Conservation (phyloP, 53 echinoderm and acorn worm genomes). For the Astropecten irregularis region DNA sequence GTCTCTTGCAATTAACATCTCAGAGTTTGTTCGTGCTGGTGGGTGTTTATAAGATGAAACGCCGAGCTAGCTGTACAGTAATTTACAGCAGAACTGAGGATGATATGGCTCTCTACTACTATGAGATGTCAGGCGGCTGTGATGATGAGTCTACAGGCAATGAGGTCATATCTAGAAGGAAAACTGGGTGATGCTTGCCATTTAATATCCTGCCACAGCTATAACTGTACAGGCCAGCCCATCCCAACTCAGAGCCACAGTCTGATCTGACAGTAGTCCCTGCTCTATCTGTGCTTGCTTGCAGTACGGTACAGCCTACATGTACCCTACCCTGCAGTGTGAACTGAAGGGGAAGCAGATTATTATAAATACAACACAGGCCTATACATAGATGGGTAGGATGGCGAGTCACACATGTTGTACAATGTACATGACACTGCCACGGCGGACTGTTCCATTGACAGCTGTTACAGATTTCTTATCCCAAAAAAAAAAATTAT, state of each 20-base stretch:
- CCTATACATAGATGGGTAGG: no score
- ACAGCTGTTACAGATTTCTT: background rate
- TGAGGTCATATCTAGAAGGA: background rate
- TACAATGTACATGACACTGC: background rate
- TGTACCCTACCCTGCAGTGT: background rate
- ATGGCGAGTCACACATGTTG: slow-evolving; percentile 36
- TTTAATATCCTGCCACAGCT: background rate
- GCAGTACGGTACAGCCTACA: background rate
- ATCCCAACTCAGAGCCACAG: no score
- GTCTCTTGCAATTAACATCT: no score
- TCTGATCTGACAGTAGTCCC: no score
- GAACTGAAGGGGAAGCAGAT: slow-evolving; percentile 24
- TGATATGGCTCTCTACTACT: no score
- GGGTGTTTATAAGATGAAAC: no score
- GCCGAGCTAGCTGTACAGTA: no score
- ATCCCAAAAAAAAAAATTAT: background rate
- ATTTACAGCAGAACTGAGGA: no score
- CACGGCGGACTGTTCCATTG: slow-evolving; percentile 2
- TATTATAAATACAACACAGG: slow-evolving; percentile 47
- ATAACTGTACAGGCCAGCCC: no score
- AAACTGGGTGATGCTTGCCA: background rate
- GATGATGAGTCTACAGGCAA: no score
- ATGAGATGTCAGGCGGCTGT: no score
- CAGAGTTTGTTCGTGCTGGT: no score
- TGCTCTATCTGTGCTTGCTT: background rate